Percentiles rank a stretch among this genome's conserved stretches.
Evolutionary conservation across 2,113 vertebrate species (phyloP).

Genomic region (Chauna torquata): DNA sequence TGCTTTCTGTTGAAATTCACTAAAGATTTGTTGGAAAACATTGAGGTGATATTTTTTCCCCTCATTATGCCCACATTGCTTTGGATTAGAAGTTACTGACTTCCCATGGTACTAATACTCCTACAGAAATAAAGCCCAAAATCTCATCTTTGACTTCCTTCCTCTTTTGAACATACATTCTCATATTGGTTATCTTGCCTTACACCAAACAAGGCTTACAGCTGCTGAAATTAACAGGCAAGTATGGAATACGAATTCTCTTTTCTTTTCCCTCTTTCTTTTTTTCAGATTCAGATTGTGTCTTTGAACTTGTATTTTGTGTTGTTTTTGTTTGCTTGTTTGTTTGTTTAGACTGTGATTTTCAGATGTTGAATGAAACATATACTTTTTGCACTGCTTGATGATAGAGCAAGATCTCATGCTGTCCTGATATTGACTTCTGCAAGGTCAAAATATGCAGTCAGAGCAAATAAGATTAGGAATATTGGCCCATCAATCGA

Average conservation of each 20-base stretch:
- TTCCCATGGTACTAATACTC: not conserved
- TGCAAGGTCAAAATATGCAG: not conserved
- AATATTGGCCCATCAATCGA: not conserved
- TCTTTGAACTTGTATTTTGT: not conserved
- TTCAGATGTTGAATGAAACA: not conserved
- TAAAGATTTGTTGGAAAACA: not conserved
- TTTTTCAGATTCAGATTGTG: not conserved
- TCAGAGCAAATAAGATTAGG: not conserved
- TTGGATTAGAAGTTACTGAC: not conserved
- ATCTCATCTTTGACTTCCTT: not conserved
- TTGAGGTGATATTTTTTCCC: not conserved
- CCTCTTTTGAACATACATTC: not conserved
- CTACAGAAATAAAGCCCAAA: not conserved
- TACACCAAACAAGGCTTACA: not conserved
- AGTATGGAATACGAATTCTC: not conserved
- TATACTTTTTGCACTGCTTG: not conserved
- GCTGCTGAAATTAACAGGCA: not conserved
- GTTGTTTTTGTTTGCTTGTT: not conserved
- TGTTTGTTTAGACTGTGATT: not conserved
- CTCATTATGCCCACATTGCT: not conserved
- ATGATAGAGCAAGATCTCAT: not conserved
- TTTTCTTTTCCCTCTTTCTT: not conserved
- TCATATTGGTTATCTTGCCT: not conserved
- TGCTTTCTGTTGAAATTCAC: not conserved
- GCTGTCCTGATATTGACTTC: not conserved